Evolutionary conservation across 2,113 vertebrate species (phyloP).

Genomic region (Ameiurus melas): DNA sequence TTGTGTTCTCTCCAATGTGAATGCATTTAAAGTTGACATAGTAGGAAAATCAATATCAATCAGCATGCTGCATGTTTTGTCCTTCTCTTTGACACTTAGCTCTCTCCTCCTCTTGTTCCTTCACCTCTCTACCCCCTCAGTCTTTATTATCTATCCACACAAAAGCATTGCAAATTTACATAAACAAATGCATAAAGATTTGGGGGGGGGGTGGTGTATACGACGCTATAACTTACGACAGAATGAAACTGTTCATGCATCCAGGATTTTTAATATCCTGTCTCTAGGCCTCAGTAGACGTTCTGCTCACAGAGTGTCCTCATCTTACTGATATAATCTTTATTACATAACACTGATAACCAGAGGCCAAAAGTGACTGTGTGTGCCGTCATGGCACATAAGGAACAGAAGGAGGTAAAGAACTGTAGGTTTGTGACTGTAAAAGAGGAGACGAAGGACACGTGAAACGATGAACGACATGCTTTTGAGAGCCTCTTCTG

Average conservation of each 20-base stretch:
- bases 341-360: neutral
- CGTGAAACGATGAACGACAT: constrained; percentile 7
- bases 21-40: constrained; percentile 58
- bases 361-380: neutral
- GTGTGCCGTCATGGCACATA: neutral
- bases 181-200: neutral
- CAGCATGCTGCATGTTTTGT: constrained; percentile 32
- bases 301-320: constrained; percentile 6
- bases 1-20: constrained; percentile 8
- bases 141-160: neutral
- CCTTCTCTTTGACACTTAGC: constrained; percentile 38
- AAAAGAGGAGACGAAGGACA: neutral
- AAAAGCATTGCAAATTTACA: neutral
- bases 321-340: neutral
- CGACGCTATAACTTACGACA: neutral
- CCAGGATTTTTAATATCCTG: neutral
- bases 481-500: constrained; percentile 22
- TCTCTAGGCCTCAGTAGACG: neutral
- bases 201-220: neutral
- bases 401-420: neutral
- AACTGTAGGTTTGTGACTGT: neutral
- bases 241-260: neutral
- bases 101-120: constrained; percentile 3
- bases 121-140: neutral
- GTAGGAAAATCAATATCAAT: constrained; percentile 47